Evolutionary conservation across 2,797 vertebrate species (phyloP).

Genomic region (Cetoscarus ocellatus): DNA sequence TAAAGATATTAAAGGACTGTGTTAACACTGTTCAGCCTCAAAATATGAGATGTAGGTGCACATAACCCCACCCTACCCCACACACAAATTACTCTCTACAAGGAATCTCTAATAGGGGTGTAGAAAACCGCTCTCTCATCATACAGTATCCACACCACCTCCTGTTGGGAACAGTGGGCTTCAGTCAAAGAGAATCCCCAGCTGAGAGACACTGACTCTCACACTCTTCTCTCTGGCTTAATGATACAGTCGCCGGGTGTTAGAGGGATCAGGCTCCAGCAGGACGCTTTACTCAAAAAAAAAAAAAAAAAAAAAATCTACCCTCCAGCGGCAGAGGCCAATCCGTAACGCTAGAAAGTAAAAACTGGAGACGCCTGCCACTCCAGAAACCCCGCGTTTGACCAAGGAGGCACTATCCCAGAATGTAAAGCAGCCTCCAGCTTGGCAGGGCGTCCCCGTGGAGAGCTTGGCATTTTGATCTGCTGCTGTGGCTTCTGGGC

Average conservation of each 20-base stretch:
- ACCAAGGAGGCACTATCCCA: constrained; percentile 10
- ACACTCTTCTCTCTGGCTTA: constrained; percentile 24
- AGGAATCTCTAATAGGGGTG: constrained; percentile 1
- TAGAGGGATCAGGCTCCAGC: constrained; percentile 22
- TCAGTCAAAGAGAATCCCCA: constrained; percentile 35
- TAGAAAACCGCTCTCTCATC: not conserved
- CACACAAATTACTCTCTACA: not conserved
- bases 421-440: constrained; percentile 37
- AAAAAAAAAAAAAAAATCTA: constrained; percentile 7
- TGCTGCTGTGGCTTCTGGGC: constrained; percentile 30
- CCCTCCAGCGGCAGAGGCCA: constrained; percentile 29
- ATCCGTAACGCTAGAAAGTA: constrained; percentile 26
- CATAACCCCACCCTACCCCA: not conserved
- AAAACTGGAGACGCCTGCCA: constrained; percentile 18
- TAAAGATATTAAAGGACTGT: no score
- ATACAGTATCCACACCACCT: not conserved
- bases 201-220: constrained; percentile 32
- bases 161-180: constrained; percentile 11
- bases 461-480: constrained; percentile 53
- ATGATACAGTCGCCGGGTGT: constrained; percentile 36
- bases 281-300: constrained; percentile 30
- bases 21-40: no score
- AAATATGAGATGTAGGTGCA: no score
- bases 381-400: constrained; percentile 17
- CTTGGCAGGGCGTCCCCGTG: constrained; percentile 18